Percentiles rank a stretch among this genome's conserved stretches.
These are phyloP conservation scores for Marmota monax DNA, from an alignment of 2,113 vertebrate species.

Conservation along the genomic window DNA sequence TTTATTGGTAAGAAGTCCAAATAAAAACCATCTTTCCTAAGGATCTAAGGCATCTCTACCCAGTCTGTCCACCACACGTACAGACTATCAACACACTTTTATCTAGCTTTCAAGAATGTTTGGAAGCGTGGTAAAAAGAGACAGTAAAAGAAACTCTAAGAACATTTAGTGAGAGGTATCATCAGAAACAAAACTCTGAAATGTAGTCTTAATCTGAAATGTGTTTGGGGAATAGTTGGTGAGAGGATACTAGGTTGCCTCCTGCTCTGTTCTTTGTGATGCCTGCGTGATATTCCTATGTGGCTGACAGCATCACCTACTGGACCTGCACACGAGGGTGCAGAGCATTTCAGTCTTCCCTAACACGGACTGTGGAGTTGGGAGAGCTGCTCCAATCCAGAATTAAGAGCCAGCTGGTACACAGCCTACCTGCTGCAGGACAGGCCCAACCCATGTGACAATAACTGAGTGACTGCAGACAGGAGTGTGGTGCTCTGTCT, in stretches of 20 bases:
- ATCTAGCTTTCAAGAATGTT: neutral
- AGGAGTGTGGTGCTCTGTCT: too few relatives aligned
- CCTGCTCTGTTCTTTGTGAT: neutral
- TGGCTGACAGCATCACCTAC: neutral
- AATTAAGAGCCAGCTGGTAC: too few relatives aligned
- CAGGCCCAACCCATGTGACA: too few relatives aligned
- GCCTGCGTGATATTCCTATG: neutral
- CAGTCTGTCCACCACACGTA: neutral
- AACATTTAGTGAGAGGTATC: neutral
- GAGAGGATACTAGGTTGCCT: neutral
- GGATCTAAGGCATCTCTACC: neutral
- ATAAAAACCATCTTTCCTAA: neutral
- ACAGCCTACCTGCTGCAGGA: too few relatives aligned
- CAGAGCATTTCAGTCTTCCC: too few relatives aligned
- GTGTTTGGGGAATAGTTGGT: neutral
- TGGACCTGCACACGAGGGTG: too few relatives aligned
- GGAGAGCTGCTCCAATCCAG: too few relatives aligned
- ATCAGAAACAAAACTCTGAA: neutral
- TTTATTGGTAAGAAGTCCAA: neutral
- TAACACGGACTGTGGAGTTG: too few relatives aligned
- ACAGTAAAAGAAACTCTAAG: neutral
- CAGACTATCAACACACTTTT: neutral
- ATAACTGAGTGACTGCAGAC: too few relatives aligned
- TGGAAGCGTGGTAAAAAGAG: fast-evolving
- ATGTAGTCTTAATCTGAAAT: neutral